Base-by-base conservation (phyloP, 1,140 invertebrate species). In the Cydia splendana region DNA sequence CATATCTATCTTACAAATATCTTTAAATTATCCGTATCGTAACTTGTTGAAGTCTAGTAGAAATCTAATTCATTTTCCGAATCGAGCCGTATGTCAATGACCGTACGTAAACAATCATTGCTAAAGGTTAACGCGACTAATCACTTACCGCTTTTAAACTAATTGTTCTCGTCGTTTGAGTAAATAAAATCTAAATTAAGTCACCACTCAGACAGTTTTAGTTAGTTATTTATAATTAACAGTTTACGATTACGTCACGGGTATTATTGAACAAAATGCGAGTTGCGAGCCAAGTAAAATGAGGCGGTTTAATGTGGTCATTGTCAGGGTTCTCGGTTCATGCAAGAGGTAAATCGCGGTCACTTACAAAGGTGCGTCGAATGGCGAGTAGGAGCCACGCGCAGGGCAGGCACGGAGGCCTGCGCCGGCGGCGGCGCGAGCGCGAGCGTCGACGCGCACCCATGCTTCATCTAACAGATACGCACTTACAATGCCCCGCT, bases 201-300 rank as follows among this genome's bases (percentile, higher is more conserved):
- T 71, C 28, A 69, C 65, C n/a, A 24, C 34, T 71, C 34, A 71
- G 34, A 71, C 67, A 38, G n/a, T 71, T 71, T 38, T 71, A 38
- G 57, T 62, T 71, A 71, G 67, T 71, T 71, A 71, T 71, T 71
- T 71, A 38, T 71, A 71, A 69, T 34, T 2, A 18, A 18, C 4
- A 38, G 30, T 18, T 71, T 71, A 18, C 30, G 5, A 24, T 67
- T 67, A 67, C 65, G 65, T 71, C 67, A 38, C 15, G n/a, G n/a
- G 67, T 71, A 38, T 71, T 18, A 71, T 38, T 71, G 67, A 15
- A 34, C 30, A 24, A 62, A 62, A 62, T 12, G 57, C 57, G 57
- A 62, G 57, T 62, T 45, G 34, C 18, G 67, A 71, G 67, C 67
- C 67, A 71, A 71, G 67, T 71, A 38, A 71, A 71, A 38, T 71